Percentiles rank a stretch among this genome's conserved stretches.
phyloP scores from a whole-genome alignment of 1,140 invertebrate species.

The Proctacanthus coquilletti region DNA sequence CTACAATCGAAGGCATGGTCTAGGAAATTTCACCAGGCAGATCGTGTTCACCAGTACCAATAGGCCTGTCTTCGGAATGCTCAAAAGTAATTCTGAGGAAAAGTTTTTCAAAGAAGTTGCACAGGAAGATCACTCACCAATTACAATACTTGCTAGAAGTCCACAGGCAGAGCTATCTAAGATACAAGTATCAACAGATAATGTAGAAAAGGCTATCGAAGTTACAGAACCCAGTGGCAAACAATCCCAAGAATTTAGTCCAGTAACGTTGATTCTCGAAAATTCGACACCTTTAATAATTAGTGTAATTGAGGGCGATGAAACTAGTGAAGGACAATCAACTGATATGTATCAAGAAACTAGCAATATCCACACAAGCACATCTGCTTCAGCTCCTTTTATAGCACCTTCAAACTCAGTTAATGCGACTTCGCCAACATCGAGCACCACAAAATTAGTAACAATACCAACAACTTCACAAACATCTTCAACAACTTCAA shows the following conservation, averaged over 20 bases:
- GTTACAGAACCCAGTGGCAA: constrained; percentile 11
- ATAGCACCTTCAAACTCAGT: background rate
- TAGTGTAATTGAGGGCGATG: constrained; percentile 29
- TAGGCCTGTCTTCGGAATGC: no score
- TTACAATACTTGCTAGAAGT: background rate
- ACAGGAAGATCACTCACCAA: background rate
- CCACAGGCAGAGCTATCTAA: background rate
- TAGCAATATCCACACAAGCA: no score
- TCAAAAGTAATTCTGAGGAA: background rate
- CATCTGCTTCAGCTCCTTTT: constrained; percentile 1
- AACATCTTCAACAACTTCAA: constrained; percentile 10
- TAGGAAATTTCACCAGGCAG: no score
- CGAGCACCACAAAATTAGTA: constrained; percentile 9
- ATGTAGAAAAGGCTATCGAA: constrained; percentile 10
- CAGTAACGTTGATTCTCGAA: no score
- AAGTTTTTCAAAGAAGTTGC: background rate
- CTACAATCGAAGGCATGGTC: no score
- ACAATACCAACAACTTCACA: constrained; percentile 11
- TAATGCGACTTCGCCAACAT: constrained; percentile 11
- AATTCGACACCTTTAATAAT: constrained; percentile 31
- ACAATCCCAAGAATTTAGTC: no score
- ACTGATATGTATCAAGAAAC: constrained; percentile 4
- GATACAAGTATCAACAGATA: background rate
- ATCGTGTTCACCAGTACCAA: no score
- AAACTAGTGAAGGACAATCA: constrained; percentile 22